phyloP scores from a whole-genome alignment of 1,140 invertebrate genomes.

The Megathymus violae region DNA sequence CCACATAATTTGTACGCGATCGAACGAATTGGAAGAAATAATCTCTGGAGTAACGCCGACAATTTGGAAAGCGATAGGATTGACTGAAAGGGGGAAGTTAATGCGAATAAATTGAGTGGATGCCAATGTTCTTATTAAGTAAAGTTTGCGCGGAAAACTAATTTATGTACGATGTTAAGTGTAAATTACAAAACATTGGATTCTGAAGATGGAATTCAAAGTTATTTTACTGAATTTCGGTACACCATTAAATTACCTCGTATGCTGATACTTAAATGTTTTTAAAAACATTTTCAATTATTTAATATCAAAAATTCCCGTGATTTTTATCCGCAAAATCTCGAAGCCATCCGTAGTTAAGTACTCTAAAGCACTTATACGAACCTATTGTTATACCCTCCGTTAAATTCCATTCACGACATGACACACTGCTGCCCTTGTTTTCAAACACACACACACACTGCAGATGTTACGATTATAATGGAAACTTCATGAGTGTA shows the following conservation, averaged over 20 bases:
- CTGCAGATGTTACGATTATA: neutral
- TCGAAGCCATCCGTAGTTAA: neutral
- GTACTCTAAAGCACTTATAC: neutral
- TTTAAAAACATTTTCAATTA: too few relatives aligned
- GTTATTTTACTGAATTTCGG: neutral
- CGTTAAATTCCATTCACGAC: neutral
- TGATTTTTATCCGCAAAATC: neutral
- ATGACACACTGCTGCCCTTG: neutral
- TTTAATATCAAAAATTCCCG: too few relatives aligned
- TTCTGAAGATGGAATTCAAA: neutral
- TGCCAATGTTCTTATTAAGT: neutral
- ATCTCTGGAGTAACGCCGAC: constrained; percentile 35
- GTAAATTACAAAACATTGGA: neutral
- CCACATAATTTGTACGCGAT: constrained; percentile 27
- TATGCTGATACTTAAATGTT: too few relatives aligned
- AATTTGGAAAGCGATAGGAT: constrained; percentile 24
- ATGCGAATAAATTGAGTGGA: neutral
- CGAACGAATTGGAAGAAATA: constrained; percentile 38
- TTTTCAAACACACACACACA: neutral
- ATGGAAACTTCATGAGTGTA: neutral
- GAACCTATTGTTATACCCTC: neutral
- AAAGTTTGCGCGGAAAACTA: neutral
- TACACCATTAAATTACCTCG: neutral
- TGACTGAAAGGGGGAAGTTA: constrained; percentile 7
- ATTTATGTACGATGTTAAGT: neutral